Conservation (phyloP, 2,797 vertebrate genomes). For the Aulostomus chinensis region DNA sequence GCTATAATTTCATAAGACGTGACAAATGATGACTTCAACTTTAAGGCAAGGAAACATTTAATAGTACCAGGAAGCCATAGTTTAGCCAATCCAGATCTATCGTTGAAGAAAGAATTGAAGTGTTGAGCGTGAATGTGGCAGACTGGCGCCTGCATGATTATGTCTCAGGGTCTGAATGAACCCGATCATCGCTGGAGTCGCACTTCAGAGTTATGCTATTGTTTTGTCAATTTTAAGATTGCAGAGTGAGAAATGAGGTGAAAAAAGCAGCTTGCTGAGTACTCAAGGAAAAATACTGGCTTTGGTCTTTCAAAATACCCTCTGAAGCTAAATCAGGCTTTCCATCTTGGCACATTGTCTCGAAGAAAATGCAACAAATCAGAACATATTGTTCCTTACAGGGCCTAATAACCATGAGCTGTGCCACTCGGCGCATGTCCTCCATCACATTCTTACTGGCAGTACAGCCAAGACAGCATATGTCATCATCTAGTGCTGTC, state of each 20-base stretch:
- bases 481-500: conserved; percentile 34
- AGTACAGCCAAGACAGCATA: conserved; percentile 34
- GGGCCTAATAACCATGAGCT: conserved; percentile 57
- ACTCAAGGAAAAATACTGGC: conserved; percentile 59
- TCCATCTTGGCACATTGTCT: conserved; percentile 73
- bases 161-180: conserved; percentile 36
- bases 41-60: conserved; percentile 43
- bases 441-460: conserved; percentile 42
- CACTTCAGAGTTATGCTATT: conserved; percentile 59
- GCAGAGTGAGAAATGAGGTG: conserved; percentile 34
- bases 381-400: conserved; percentile 76
- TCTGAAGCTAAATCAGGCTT: conserved; percentile 73
- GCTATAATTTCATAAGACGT: conserved; percentile 50
- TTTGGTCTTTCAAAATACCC: conserved; percentile 60
- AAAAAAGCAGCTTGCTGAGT: conserved; percentile 52
- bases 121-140: conserved; percentile 35
- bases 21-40: conserved; percentile 53
- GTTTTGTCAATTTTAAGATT: conserved; percentile 67
- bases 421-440: conserved; percentile 38
- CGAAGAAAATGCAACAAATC: conserved; percentile 75
- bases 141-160: conserved; percentile 49
- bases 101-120: conserved; percentile 43
- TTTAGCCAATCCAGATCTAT: conserved; percentile 42
- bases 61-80: conserved; percentile 38
- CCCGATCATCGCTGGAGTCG: conserved; percentile 47